A percentile compares a stretch with the other conserved stretches of the same genome.
phyloP scores from a whole-genome alignment of 1,140 invertebrate genomes.

The Zaprionus taronus region DNA sequence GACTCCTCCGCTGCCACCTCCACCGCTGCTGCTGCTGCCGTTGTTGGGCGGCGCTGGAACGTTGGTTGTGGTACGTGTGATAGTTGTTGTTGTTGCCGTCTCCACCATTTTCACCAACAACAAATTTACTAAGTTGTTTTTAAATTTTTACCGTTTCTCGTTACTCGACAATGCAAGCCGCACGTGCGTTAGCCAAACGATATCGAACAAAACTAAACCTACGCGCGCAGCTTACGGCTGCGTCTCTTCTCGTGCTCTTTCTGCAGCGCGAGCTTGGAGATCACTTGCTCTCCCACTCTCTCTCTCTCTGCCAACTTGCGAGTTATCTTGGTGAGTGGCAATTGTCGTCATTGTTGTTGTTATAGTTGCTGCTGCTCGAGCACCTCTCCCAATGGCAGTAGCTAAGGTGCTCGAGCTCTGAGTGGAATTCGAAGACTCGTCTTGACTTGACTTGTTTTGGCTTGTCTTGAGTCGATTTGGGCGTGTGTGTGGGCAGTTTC shows the following conservation, averaged over 20 bases:
- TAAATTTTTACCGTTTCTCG: conserved; percentile 14
- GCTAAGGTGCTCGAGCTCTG: conserved; percentile 34
- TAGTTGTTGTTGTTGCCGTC: conserved; percentile 74
- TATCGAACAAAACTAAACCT: conserved; percentile 42
- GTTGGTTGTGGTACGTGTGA: conserved; percentile 59
- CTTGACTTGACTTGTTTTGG: conserved; percentile 5
- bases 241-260: conserved; percentile 32
- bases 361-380: not conserved
- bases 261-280: conserved; percentile 50
- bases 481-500: conserved; percentile 44
- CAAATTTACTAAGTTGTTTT: conserved; percentile 12
- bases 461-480: conserved; percentile 14
- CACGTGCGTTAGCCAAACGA: conserved; percentile 40
- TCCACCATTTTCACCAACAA: conserved; percentile 70
- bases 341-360: conserved; percentile 1
- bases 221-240: conserved; percentile 21
- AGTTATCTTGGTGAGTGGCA: conserved; percentile 34
- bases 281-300: conserved; percentile 7
- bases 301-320: conserved; percentile 24
- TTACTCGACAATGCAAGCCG: conserved; percentile 2
- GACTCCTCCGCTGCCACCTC: conserved; percentile 30
- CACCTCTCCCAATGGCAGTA: conserved; percentile 33
- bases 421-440: conserved; percentile 41
- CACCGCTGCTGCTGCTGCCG: conserved; percentile 38
- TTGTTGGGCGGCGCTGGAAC: conserved; percentile 27